A percentile compares a stretch with the other conserved stretches of the same genome.
phyloP scores from a whole-genome alignment of 2,888 invertebrate genomes.

The Boloria selene region DNA sequence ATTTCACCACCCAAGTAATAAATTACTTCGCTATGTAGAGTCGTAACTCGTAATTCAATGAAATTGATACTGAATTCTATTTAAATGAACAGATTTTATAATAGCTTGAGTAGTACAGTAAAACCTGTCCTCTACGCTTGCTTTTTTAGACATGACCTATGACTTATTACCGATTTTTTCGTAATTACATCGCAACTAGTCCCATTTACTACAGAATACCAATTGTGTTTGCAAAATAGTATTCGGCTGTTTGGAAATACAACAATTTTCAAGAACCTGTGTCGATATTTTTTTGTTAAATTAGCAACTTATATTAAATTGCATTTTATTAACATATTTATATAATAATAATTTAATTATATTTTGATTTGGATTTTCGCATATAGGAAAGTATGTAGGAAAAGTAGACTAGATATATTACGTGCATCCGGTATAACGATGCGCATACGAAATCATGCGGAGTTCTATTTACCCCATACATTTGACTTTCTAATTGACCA shows the following conservation, averaged over 20 bases:
- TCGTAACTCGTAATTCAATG: neutral
- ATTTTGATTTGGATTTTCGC: too few species aligned
- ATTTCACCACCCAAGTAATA: constrained; percentile 1
- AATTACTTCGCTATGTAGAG: neutral
- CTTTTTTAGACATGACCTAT: constrained; percentile 32
- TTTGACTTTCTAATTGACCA: too few species aligned
- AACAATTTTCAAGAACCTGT: constrained; percentile 16
- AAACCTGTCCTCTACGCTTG: constrained; percentile 20
- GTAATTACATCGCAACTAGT: constrained; percentile 36
- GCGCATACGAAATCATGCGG: too few species aligned
- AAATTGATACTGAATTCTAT: constrained; percentile 14
- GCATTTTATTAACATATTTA: constrained; percentile 12
- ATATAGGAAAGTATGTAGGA: too few species aligned
- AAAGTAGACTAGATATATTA: too few species aligned
- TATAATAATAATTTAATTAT: too few species aligned
- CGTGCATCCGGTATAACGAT: too few species aligned
- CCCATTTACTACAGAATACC: constrained; percentile 22
- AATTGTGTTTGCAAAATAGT: constrained; percentile 25
- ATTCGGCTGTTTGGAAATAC: constrained; percentile 22
- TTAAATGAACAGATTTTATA: constrained; percentile 13
- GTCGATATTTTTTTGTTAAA: neutral
- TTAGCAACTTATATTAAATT: constrained; percentile 10
- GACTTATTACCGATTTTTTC: constrained; percentile 36
- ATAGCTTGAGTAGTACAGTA: constrained; percentile 25
- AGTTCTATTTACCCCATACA: too few species aligned